These are phyloP conservation scores for Uropetala carovei DNA, from an alignment of 2,888 invertebrate species.

Conservation along the genomic window DNA sequence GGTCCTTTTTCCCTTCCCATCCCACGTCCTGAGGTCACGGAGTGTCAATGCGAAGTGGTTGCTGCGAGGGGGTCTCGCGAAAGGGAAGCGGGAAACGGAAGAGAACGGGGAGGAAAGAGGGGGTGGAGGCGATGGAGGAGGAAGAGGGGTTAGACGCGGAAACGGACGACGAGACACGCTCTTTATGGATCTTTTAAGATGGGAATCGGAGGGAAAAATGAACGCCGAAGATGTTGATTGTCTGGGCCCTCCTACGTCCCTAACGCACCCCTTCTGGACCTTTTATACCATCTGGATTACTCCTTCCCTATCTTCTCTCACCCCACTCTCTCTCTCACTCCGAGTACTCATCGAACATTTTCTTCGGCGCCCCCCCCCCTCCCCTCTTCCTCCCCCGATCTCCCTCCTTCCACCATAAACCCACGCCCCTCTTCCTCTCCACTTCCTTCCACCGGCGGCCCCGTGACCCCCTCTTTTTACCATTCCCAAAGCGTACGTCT, in stretches of 20 bases:
- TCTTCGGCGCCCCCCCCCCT: background rate
- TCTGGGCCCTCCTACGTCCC: background rate
- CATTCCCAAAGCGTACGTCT: constrained; percentile 3
- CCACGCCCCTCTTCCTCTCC: background rate
- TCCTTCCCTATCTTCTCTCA: background rate
- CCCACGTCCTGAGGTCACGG: background rate
- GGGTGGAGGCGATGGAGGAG: background rate
- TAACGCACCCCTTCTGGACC: background rate
- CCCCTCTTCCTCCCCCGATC: background rate
- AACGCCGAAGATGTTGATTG: constrained; percentile 16
- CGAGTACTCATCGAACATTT: background rate
- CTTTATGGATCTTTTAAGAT: constrained; percentile 17
- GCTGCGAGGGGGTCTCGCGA: background rate
- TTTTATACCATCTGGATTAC: constrained; percentile 25
- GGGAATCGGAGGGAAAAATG: constrained; percentile 31
- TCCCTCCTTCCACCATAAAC: constrained; percentile 17
- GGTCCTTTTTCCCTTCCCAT: background rate
- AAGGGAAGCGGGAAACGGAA: too few species aligned
- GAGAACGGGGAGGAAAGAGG: too few species aligned
- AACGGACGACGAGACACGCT: background rate
- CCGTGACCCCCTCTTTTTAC: background rate
- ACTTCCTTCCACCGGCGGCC: background rate
- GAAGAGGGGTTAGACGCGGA: background rate
- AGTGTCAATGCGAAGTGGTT: background rate
- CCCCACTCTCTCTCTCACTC: background rate